A percentile compares a stretch with the other conserved stretches of the same genome.
phyloP scores from a whole-genome alignment of 2,888 invertebrate genomes.

The Caenorhabditis afra region DNA sequence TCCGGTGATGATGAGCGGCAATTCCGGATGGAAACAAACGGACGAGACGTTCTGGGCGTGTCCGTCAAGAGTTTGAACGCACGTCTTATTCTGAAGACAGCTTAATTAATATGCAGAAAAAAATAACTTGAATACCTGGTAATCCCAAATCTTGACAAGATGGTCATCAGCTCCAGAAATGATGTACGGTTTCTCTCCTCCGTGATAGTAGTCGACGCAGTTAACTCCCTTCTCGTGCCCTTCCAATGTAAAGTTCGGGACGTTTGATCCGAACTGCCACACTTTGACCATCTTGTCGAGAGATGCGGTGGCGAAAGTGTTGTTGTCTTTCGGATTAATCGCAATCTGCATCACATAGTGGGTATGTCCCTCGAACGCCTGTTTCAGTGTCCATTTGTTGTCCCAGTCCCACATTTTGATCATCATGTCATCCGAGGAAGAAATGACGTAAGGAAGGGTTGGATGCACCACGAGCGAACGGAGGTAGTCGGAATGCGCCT shows the following conservation, averaged over 20 bases:
- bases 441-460: slow-evolving; percentile 95
- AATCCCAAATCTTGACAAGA: slow-evolving; percentile 99
- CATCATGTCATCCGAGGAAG: slow-evolving; percentile 93
- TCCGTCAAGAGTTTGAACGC: slow-evolving; percentile 90
- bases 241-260: slow-evolving; percentile 97
- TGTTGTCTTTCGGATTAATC: slow-evolving; percentile 99
- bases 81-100: slow-evolving; percentile 64
- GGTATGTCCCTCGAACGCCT: slow-evolving; percentile 97
- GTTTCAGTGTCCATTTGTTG: slow-evolving; percentile 96
- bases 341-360: slow-evolving; percentile 99
- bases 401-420: slow-evolving; percentile 99
- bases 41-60: slow-evolving; percentile 93
- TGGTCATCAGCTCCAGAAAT: slow-evolving; percentile 99
- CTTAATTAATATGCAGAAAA: neutral
- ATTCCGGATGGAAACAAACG: slow-evolving; percentile 97
- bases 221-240: slow-evolving; percentile 98
- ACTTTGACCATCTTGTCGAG: slow-evolving; percentile 97
- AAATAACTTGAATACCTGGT: slow-evolving; percentile 83
- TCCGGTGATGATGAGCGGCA: slow-evolving; percentile 94
- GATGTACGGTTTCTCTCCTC: slow-evolving; percentile 98
- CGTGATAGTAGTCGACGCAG: slow-evolving; percentile 98
- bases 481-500: slow-evolving; percentile 98
- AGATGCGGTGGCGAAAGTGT: slow-evolving; percentile 99
- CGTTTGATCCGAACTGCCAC: slow-evolving; percentile 98
- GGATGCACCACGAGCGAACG: slow-evolving; percentile 95